phyloP scores from a whole-genome alignment of 2,888 invertebrate species.

The Leptinotarsa tumamoca region DNA sequence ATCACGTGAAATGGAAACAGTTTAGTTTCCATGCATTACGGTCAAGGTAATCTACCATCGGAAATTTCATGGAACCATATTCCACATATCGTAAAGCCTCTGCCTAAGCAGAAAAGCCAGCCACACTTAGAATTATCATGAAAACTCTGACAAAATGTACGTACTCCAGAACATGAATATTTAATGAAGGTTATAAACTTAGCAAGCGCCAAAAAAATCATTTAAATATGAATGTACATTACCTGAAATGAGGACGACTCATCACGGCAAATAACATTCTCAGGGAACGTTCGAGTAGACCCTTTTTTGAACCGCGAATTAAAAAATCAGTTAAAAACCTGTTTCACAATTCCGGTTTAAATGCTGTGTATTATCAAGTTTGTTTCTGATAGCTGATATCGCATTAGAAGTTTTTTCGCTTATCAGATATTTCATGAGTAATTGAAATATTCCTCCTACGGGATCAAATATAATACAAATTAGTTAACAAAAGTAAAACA shows the following conservation, averaged over 20 bases:
- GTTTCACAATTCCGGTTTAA: slow-evolving; percentile 6
- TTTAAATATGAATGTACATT: slow-evolving; percentile 12
- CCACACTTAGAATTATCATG: slow-evolving; percentile 6
- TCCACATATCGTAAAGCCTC: neutral
- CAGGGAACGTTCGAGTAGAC: neutral
- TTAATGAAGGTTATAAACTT: slow-evolving; percentile 11
- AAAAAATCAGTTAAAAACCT: slow-evolving; percentile 1
- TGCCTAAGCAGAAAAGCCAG: neutral
- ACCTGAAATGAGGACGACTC: slow-evolving; percentile 6
- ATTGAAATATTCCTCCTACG: neutral
- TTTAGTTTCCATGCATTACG: neutral
- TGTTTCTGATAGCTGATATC: slow-evolving; percentile 8
- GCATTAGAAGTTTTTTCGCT: neutral
- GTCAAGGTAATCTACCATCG: neutral
- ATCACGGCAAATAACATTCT: slow-evolving; percentile 5
- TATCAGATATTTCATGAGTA: neutral
- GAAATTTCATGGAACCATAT: neutral
- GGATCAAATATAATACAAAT: neutral
- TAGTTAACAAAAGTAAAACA: neutral
- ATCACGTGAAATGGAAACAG: no score
- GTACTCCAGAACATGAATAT: neutral
- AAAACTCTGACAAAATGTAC: slow-evolving; percentile 1
- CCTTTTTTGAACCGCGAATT: neutral
- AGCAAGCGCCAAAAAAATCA: slow-evolving; percentile 15
- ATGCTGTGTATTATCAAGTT: slow-evolving; percentile 14